Base-by-base conservation (phyloP, 1,140 invertebrate genomes). In the Ceratina japonica region DNA sequence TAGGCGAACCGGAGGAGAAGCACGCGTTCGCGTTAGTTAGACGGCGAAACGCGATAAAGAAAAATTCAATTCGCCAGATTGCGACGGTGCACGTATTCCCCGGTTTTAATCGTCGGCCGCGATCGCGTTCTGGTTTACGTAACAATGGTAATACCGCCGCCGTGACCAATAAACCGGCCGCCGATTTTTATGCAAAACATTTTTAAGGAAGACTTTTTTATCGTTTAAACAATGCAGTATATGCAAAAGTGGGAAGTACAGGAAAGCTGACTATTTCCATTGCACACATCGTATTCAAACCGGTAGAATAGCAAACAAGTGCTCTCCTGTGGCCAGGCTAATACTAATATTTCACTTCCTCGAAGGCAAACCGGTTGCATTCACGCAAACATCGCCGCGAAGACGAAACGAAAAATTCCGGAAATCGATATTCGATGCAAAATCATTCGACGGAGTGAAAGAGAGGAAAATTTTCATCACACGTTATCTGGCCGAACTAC, bases 281-380 rank as follows among this genome's bases (percentile, higher is more conserved):
- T 44, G 10, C 10, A 8, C 10, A 7, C 37, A 44, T 31, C 27
- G 4, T 31, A 4, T 31, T 31, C 2, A 44, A 44, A 44, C 37
- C 37, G 37, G 5, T 44, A 10, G 37, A 44, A 44, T 10, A 7
- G 37, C 37, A 44, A 44, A 44, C 37, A 10, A 44, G 37, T 44
- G 18, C 24, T 31, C 13, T 31, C 13, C 18, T 44, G 37, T 24
- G 51, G 56, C 1, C n/a, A 20, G 7, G 24, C 59, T 79, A 58
- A 79, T 79, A 75, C 54, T 64, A 62, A 68, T 75, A 51, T 69
- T 54, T 80, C 73, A 63, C 59, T 49, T 69, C n/a, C 54, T 51
- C 51, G 65, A 80, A 70, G 64, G 73, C 1, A 76, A 80, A 76
- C 78, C 59, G 58, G 73, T 64, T 76, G 58, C 59, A 80, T 31